Evolutionary conservation across 2,888 invertebrate genomes (phyloP), one percentile per base, ranked within the genome.

Genomic region (Phalangium opilio): DNA sequence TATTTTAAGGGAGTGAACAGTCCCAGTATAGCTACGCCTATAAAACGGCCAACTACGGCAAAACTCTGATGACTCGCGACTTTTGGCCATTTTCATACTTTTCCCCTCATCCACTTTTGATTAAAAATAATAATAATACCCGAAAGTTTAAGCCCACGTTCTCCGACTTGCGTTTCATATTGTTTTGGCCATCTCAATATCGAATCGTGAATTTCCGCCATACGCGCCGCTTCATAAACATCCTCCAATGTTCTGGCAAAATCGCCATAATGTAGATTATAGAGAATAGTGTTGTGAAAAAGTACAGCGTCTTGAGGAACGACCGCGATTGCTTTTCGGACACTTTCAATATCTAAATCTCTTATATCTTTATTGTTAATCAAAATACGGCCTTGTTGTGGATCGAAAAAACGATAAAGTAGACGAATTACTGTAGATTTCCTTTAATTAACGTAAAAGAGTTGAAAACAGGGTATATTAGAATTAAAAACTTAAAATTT

Each of bases 221-320:
- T 81, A 64, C 76, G 75, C 7, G 95, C 83, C 1, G 93, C 93
- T 47, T 76, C 67, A 57, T 79, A 75, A 3, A 98, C 86, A 8
- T 86, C 77, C 15, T 81, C 78, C 10, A 70, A 65, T 0, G 76
- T 63, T 58, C 81, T 82, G 1, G 62, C 63, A 41, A 95, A 71
- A 66, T 91, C 81, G 1, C 98, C 98, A 65, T 98, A 99, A 57
- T 83, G 81, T 39, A 98, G 73, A 69, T 96, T 98, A 70, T 96
- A 75, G 55, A 70, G 72, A 44, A 98, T 90, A 18, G 91, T 85
- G 64, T 96, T 89, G 67, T 99, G 93, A 67, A 99, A 98, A 20
- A 98, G 69, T 18, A 98, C 93, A 43, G 90, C 87, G 67, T 98
- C 98, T 83, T 86, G 64, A 1, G 98, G 98, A 0, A 98, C 96